Evolutionary conservation across 1,140 invertebrate species (phyloP).

Genomic region (Cyclargus thomasi): DNA sequence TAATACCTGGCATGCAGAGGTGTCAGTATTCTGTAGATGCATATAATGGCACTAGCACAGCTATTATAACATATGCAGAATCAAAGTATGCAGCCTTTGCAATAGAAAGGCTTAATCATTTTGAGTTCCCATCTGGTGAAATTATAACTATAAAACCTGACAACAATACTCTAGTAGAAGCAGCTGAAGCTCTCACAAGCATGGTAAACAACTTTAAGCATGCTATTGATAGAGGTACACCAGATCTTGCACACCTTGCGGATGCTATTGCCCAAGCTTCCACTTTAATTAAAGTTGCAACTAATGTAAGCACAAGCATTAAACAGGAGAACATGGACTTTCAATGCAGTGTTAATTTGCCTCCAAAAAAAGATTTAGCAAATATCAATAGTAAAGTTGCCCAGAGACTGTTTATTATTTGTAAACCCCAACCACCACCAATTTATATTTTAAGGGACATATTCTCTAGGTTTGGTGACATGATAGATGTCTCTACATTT

Average conservation of each 20-base stretch:
- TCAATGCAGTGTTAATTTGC: constrained; percentile 80
- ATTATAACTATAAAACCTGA: constrained; percentile 51
- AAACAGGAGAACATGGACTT: constrained; percentile 27
- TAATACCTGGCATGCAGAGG: constrained; percentile 58
- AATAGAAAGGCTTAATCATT: constrained; percentile 54
- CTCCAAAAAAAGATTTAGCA: constrained; percentile 82
- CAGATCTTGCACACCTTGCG: constrained; percentile 51
- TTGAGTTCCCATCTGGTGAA: constrained; percentile 66
- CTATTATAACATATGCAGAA: constrained; percentile 47
- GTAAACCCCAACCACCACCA: constrained; percentile 86
- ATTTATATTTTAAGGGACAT: constrained; percentile 88
- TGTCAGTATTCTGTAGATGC: constrained; percentile 45
- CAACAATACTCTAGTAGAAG: constrained; percentile 48
- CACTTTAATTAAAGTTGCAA: constrained; percentile 54
- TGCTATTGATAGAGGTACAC: constrained; percentile 42
- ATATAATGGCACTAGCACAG: constrained; percentile 47
- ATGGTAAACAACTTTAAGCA: constrained; percentile 61
- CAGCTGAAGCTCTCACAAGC: constrained; percentile 47
- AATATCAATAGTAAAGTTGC: constrained; percentile 62
- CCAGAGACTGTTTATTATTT: constrained; percentile 81
- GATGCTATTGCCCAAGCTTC: constrained; percentile 64
- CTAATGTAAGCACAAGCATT: constrained; percentile 33
- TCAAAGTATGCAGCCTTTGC: constrained; percentile 50
- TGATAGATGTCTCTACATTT: constrained; percentile 93
- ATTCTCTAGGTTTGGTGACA: constrained; percentile 93